These are phyloP conservation scores for Raja brachyura DNA, from an alignment of 2,113 vertebrate genomes.

Conservation along the genomic window DNA sequence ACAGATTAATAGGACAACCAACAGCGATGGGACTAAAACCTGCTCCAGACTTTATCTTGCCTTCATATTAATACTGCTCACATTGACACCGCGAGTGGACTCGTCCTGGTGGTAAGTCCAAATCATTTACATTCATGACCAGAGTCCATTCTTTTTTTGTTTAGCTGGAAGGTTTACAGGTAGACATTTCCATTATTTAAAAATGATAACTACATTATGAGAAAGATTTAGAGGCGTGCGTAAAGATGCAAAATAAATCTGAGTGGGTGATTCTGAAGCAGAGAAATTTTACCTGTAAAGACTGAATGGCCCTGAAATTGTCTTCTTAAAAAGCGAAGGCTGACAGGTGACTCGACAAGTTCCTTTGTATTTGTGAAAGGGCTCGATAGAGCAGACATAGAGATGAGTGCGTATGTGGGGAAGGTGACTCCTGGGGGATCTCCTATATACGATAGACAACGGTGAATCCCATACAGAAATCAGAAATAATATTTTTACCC, in stretches of 20 bases:
- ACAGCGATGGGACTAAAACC: constrained; percentile 53
- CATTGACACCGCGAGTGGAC: constrained; percentile 79
- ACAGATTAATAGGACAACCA: constrained; percentile 52
- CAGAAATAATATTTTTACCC: not conserved
- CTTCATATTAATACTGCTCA: constrained; percentile 72
- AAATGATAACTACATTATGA: not conserved
- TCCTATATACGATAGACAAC: not conserved
- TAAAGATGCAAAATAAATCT: not conserved
- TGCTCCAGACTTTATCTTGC: constrained; percentile 67
- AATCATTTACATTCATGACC: not conserved
- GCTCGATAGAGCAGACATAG: not conserved
- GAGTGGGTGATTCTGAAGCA: not conserved
- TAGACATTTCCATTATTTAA: not conserved
- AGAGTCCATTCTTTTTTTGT: not conserved
- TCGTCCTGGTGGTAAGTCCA: constrained; percentile 90
- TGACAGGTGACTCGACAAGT: not conserved
- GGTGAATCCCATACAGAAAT: not conserved
- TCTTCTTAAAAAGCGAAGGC: not conserved
- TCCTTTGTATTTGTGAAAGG: not conserved
- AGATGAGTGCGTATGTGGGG: not conserved
- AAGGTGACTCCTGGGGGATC: not conserved
- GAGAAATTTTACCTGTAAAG: not conserved
- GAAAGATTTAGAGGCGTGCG: not conserved
- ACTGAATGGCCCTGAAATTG: not conserved
- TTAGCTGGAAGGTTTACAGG: not conserved